Evolutionary conservation across 2,113 vertebrate species (phyloP).

Genomic region (Pogona vitticeps): DNA sequence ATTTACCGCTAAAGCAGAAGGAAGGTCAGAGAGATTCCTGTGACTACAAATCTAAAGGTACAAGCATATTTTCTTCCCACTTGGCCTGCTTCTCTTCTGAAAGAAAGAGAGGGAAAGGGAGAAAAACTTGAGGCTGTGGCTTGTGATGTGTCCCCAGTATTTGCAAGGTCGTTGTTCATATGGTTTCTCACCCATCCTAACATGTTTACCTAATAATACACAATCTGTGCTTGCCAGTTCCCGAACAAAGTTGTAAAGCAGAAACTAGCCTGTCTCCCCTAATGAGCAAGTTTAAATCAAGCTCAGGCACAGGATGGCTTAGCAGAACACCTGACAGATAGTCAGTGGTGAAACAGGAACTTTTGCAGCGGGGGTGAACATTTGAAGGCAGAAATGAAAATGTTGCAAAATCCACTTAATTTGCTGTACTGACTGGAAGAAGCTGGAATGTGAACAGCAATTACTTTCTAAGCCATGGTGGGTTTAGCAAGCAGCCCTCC

Average conservation of each 20-base stretch:
- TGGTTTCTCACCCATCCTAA: background rate
- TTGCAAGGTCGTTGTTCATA: background rate
- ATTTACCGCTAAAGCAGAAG: background rate
- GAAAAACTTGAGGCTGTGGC: background rate
- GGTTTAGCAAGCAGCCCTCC: too few relatives aligned
- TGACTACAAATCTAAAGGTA: background rate
- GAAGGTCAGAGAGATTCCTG: background rate
- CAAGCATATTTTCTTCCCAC: background rate
- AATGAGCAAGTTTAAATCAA: slow-evolving; percentile 3
- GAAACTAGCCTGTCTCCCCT: background rate
- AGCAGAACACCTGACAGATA: background rate
- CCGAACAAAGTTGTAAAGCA: background rate
- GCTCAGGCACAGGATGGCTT: background rate
- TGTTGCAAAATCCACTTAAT: background rate
- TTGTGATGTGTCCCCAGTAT: slow-evolving; percentile 3
- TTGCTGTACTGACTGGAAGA: background rate
- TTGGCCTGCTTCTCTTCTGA: background rate
- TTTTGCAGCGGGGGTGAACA: background rate
- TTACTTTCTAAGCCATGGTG: background rate
- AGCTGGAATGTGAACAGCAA: background rate
- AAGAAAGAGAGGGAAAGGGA: background rate
- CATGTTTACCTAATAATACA: background rate
- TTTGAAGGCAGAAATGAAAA: background rate
- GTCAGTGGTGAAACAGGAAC: background rate
- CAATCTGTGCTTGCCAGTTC: background rate